Evolutionary conservation across 2,113 vertebrate species (phyloP).

Genomic region (Hirundichthys speculiger): DNA sequence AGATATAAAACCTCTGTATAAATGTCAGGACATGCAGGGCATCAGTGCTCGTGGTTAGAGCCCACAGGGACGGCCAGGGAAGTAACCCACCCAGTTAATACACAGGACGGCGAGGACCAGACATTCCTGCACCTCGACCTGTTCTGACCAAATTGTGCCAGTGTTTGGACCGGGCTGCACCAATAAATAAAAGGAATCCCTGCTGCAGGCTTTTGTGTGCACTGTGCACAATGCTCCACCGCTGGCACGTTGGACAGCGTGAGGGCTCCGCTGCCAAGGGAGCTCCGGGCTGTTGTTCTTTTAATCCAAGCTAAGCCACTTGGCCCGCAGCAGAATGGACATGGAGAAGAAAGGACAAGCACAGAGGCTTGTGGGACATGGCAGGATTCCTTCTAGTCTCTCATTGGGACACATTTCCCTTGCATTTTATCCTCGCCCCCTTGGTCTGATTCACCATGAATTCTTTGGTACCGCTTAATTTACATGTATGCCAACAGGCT

Average conservation of each 20-base stretch:
- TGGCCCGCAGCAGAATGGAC: slow-evolving; percentile 77
- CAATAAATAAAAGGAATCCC: slow-evolving; percentile 57
- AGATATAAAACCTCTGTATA: too few relatives aligned
- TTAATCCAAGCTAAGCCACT: slow-evolving; percentile 84
- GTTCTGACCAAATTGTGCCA: slow-evolving; percentile 39
- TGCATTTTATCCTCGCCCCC: slow-evolving; percentile 77
- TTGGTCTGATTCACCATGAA: slow-evolving; percentile 88
- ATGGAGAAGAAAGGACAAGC: slow-evolving; percentile 71
- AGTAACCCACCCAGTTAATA: not conserved
- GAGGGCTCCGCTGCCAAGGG: slow-evolving; percentile 75
- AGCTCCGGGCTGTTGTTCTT: slow-evolving; percentile 79
- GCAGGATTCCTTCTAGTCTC: slow-evolving; percentile 70
- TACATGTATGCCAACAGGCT: slow-evolving; percentile 99
- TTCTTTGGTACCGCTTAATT: slow-evolving; percentile 92
- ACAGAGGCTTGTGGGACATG: slow-evolving; percentile 74
- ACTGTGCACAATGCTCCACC: slow-evolving; percentile 69
- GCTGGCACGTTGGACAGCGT: slow-evolving; percentile 72
- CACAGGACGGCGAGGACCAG: slow-evolving; percentile 31
- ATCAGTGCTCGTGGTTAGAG: too few relatives aligned
- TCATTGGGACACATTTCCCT: slow-evolving; percentile 71
- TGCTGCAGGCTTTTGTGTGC: slow-evolving; percentile 75
- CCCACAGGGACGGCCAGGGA: too few relatives aligned
- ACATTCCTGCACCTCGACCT: slow-evolving; percentile 56
- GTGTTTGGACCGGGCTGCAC: slow-evolving; percentile 41
- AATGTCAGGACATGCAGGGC: too few relatives aligned